Base-by-base conservation (phyloP, 2,113 vertebrate species). In the Atrichornis clamosus region DNA sequence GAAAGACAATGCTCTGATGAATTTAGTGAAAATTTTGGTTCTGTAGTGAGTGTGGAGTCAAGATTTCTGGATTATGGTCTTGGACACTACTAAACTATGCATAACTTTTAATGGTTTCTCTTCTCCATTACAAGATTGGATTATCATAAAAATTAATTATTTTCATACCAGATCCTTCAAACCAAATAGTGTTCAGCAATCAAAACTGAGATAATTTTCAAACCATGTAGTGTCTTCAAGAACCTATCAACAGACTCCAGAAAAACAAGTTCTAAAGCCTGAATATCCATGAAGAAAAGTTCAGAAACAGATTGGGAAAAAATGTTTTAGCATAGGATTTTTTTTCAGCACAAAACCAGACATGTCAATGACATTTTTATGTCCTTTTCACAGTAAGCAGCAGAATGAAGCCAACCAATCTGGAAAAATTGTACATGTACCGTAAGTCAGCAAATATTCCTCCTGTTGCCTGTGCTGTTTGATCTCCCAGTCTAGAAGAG, bases 351-450 rank as follows among this genome's bases (percentile, higher is more conserved):
- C 49, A 93, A 93, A 94, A 59, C 50, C 93, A 97, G 88, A 93
- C 76, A 87, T 58, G 55, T 92, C 65, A 80, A 64, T 81, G 68
- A 91, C 84, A 92, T 60, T 89, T 96, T 95, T 88, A 93, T 81
- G 88, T 86, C 88, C 21, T 79, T 94, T 86, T 77, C 91, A 86
- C 44, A 91, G 59, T 70, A 95, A 82, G 41, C 26, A 58, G 50
- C 78, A 94, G 56, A 91, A 63, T 58, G 81, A 97, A 96, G 93
- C 86, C 94, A 96, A 77, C 75, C 64, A 90, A 72, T 95, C 90
- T 93, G 92, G 84, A 94, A 80, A 96, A 96, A 94, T 59, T 94
- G 84, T 63, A 76, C 75, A 65, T 76, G 50, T 91, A 89, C 52
- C 1, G 1, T 78, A 80, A 94, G 81, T 86, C 89, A 92, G 73